Percentiles rank a stretch among this genome's conserved stretches.
These are phyloP conservation scores for Vidua macroura DNA, from an alignment of 2,113 vertebrate species.

Conservation along the genomic window DNA sequence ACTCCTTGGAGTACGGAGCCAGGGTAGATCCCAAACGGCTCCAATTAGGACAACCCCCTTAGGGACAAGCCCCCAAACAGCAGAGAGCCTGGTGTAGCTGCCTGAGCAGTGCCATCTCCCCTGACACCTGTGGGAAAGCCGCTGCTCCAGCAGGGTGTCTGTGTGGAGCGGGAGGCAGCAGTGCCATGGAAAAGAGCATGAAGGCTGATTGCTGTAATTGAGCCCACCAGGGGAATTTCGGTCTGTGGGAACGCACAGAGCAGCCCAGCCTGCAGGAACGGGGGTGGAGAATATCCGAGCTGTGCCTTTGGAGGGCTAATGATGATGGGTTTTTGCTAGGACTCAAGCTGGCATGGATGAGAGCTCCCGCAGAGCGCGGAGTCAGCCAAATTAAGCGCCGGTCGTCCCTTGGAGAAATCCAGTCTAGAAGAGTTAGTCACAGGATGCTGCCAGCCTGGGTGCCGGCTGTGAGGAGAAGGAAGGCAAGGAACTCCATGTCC, in stretches of 20 bases:
- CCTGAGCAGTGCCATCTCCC: too few species aligned
- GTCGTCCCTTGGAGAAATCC: conserved; percentile 53
- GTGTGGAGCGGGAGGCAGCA: neutral
- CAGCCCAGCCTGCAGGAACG: conserved; percentile 41
- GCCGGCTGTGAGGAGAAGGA: neutral
- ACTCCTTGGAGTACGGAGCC: accelerated
- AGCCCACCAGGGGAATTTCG: conserved; percentile 33
- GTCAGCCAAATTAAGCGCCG: conserved; percentile 39
- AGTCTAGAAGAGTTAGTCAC: conserved; percentile 51
- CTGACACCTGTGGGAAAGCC: neutral
- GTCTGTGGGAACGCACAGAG: neutral
- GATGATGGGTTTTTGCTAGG: conserved; percentile 57
- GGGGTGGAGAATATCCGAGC: conserved; percentile 16
- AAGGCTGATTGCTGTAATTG: conserved; percentile 51
- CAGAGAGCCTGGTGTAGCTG: neutral
- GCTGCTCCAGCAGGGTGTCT: neutral
- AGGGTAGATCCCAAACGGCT: neutral
- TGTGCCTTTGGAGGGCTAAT: conserved; percentile 53
- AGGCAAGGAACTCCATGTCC: neutral
- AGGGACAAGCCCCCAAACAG: accelerated
- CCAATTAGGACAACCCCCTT: neutral
- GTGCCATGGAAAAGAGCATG: neutral
- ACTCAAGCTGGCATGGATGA: conserved; percentile 53
- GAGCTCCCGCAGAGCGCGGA: conserved; percentile 34
- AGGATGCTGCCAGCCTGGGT: conserved; percentile 41